Conservation (phyloP, 35 echinoderm and acorn worm species). For the Patiria miniata region DNA sequence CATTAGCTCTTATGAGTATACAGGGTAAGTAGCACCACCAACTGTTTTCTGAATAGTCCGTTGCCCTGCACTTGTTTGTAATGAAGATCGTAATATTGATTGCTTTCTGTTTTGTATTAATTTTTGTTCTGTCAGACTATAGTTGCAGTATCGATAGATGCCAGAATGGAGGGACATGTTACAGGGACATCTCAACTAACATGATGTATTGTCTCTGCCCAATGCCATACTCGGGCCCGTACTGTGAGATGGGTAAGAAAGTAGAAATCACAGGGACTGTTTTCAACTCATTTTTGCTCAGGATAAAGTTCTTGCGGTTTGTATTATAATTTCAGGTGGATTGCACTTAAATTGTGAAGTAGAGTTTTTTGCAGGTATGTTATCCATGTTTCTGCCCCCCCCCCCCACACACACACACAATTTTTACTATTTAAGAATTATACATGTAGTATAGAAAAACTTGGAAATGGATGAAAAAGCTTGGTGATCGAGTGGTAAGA, state of each 20-base stretch:
- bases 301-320: not conserved
- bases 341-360: not conserved
- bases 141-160: not conserved
- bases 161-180: slow-evolving; percentile 1
- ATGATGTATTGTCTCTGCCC: not conserved
- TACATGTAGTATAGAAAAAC: no score
- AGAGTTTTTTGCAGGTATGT: not conserved
- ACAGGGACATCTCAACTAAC: not conserved
- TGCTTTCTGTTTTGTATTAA: no score
- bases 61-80: no score
- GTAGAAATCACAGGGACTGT: not conserved
- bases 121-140: no score
- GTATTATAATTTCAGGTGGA: not conserved
- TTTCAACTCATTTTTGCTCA: not conserved
- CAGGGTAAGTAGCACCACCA: no score
- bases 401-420: not conserved
- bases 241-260: not conserved
- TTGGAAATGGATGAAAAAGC: no score
- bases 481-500: no score
- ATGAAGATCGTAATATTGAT: no score
- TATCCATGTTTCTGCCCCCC: not conserved
- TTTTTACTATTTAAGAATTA: not conserved
- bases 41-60: no score
- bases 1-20: no score
- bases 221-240: not conserved